Conservation (phyloP, 1,140 invertebrate species). For the Panagrolaimus sp. region DNA sequence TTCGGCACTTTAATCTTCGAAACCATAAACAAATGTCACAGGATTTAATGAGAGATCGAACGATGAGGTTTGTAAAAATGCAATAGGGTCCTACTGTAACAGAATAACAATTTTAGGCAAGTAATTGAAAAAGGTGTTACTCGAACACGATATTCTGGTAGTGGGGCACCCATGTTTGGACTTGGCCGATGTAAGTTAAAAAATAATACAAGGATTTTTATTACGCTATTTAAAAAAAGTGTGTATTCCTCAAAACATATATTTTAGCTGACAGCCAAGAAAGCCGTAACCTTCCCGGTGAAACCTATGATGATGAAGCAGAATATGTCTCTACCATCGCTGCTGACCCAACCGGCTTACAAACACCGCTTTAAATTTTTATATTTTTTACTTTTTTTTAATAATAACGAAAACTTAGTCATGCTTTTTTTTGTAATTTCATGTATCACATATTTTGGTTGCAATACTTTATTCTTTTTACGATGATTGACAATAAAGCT, state of each 20-base stretch:
- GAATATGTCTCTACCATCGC: slow-evolving; percentile 37
- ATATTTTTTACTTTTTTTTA: too few species aligned
- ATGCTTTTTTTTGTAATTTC: too few species aligned
- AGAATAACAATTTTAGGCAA: slow-evolving; percentile 33
- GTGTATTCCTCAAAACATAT: too few species aligned
- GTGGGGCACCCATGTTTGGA: slow-evolving; percentile 15
- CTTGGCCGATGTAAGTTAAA: too few species aligned
- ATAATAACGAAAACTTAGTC: too few species aligned
- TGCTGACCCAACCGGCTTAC: slow-evolving; percentile 46
- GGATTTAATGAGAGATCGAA: slow-evolving; percentile 50
- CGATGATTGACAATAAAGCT: too few species aligned
- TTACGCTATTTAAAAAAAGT: too few species aligned
- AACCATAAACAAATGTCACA: slow-evolving; percentile 58
- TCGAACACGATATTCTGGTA: slow-evolving; percentile 23
- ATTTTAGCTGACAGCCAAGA: slow-evolving; percentile 36
- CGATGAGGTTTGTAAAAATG: slow-evolving; percentile 41
- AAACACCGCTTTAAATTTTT: slow-evolving; percentile 41
- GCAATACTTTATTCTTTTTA: too few species aligned
- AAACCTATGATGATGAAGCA: slow-evolving; percentile 29
- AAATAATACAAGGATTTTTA: too few species aligned
- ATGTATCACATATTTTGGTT: too few species aligned
- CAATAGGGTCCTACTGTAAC: neutral
- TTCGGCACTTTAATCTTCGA: slow-evolving; percentile 56
- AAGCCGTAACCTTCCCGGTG: slow-evolving; percentile 28
- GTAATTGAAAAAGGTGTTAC: slow-evolving; percentile 42